Base-by-base conservation (phyloP, 2,888 invertebrate species). In the Tetragnatha montana region DNA sequence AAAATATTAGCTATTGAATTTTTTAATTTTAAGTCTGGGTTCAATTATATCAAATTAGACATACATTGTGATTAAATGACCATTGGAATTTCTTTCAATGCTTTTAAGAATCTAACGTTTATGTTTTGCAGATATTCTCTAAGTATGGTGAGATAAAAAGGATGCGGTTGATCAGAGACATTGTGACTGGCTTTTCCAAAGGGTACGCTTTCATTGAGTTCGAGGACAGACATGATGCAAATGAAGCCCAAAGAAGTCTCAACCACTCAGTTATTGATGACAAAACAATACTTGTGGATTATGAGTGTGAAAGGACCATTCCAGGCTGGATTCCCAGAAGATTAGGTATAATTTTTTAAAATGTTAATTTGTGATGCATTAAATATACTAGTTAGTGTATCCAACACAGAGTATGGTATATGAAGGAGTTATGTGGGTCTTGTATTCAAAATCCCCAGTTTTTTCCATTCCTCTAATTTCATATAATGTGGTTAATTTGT, bases 191-290 rank as follows among this genome's bases (percentile, higher is more conserved):
- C 0, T 95, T 95, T 92, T 96, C 97, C 0, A 96, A 96, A 93
- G 95, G 96, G 84, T 98, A 98, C 93, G 97, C 96, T 0, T 98
- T 98, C 93, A 95, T 98, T n/a, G 97, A 97, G 93, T 97, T 95
- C 94, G 95, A 95, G 91, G 95, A 94, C 47, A 94, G 94, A 91
- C 93, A 94, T 17, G 95, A 95, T 84, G 96, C 96, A 8, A 94
- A 95, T 87, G 94, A 94, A 91, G 96, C 96, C 0, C 94, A 95
- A 74, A 94, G 94, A 81, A 94, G 95, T 87, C 95, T 95, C 92
- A 94, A 96, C 92, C 95, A 95, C 92, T 93, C 94, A 86, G 93
- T 93, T 74, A 93, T 97, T 73, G 96, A 97, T 92, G 96, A 96
- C 2, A 94, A 95, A 47, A 95, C 95, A 93, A 94, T 97, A 51